Evolutionary conservation across 1,140 invertebrate species (phyloP).

Genomic region (Palaemon carinicauda): DNA sequence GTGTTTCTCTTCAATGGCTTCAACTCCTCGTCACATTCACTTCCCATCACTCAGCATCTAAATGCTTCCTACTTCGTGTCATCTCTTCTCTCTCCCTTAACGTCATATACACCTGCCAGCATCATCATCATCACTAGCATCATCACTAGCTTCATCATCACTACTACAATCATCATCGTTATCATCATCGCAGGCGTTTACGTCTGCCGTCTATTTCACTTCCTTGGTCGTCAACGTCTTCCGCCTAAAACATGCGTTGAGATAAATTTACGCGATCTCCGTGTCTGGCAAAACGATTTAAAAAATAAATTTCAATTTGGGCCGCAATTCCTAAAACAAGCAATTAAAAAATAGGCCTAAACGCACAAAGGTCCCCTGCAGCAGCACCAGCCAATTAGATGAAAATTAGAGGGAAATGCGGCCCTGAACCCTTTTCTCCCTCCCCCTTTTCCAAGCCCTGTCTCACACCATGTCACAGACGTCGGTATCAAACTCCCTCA

Average conservation of each 20-base stretch:
- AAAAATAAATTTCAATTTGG: constrained; percentile 44
- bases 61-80: no score
- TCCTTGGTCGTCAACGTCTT: not conserved
- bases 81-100: not conserved
- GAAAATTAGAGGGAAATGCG: constrained; percentile 36
- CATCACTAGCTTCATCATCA: not conserved
- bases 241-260: not conserved
- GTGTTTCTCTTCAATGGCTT: no score
- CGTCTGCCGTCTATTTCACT: not conserved
- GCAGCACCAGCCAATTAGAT: constrained; percentile 40
- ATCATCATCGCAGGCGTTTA: not conserved
- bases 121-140: not conserved
- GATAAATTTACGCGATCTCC: constrained; percentile 20
- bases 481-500: no score
- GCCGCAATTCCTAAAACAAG: constrained; percentile 19
- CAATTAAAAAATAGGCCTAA: constrained; percentile 41
- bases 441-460: not conserved
- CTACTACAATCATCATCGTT: not conserved
- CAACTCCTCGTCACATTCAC: no score
- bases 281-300: constrained; percentile 7
- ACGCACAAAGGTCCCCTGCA: constrained; percentile 25
- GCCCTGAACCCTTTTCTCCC: not conserved
- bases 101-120: not conserved
- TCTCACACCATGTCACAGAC: not conserved
- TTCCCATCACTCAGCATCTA: no score